Evolutionary conservation across 2,888 invertebrate genomes (phyloP), one percentile per base, ranked within the genome.

Genomic region (Cantharis nigra): DNA sequence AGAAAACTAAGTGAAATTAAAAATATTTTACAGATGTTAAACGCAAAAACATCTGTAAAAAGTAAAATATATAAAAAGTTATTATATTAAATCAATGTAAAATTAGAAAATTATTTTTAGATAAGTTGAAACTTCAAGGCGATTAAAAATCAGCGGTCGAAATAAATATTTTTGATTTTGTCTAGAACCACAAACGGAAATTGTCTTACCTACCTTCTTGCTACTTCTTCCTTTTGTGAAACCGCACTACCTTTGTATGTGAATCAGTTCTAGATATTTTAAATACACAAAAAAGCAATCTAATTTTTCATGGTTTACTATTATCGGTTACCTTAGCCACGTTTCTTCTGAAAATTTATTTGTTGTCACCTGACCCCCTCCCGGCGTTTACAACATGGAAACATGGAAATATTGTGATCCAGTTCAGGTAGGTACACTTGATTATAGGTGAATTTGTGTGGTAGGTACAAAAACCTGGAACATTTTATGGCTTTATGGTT

Each of bases 401-500:
- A 63, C 10, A 9, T 11, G n/a, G n/a, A 16, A 74, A 74, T 69
- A 69, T 69, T 69, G 49, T 74, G 49, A 63, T 67, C 69, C 65
- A 49, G 16, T 63, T 62, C 62, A 74, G 74, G 74, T 69, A 73
- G 63, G 74, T 63, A 74, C 69, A 26, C 23, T 23, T 63, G 69
- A 74, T 70, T 62, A 69, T 30, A 74, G 71, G 75, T 71, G 71
- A 28, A 69, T 74, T 74, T 69, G 63, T 33, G 14, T 74, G 28
- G 49, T 13, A 13, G 28, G 28, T 74, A 69, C 20, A 62, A 63
- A n/a, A 63, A 63, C 16, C 62, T 14, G 23, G 26, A 70, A 77
- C 67, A 78, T 26, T 80, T 80, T 80, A 80, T 77, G 69, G 72
- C 79, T 73, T 74, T 76, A 80, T 74, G 80, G 76, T 80, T 80